Conservation (phyloP, 2,797 vertebrate genomes). For the Benthosema pterotum region DNA sequence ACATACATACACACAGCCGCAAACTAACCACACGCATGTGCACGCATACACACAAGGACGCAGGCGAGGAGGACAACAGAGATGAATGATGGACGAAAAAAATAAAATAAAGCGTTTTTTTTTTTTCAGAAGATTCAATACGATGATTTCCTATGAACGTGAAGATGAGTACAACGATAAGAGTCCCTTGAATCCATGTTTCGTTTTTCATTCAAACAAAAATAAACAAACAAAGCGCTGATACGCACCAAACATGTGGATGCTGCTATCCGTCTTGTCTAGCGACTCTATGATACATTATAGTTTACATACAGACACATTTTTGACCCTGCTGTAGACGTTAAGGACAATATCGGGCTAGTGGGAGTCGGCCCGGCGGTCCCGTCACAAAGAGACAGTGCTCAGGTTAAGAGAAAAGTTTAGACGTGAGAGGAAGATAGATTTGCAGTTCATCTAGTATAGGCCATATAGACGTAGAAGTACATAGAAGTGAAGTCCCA, state of each 20-base stretch:
- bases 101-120: conserved; percentile 26
- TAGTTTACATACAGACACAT: conserved; percentile 51
- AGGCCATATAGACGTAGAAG: conserved; percentile 24
- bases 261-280: conserved; percentile 39
- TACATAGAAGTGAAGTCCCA: conserved; percentile 22
- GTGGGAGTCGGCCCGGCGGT: conserved; percentile 41
- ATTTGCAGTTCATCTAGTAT: conserved; percentile 31
- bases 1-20: background rate
- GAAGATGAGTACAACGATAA: conserved; percentile 52
- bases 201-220: conserved; percentile 22
- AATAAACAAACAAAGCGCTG: conserved; percentile 64
- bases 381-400: conserved; percentile 44
- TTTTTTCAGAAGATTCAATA: conserved; percentile 53
- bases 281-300: conserved; percentile 50
- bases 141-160: conserved; percentile 49
- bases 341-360: conserved; percentile 42
- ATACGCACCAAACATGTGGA: conserved; percentile 61
- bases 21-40: background rate
- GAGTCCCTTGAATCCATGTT: conserved; percentile 56
- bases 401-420: conserved; percentile 48
- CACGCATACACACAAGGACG: background rate
- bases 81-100: conserved; percentile 31
- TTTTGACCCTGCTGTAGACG: conserved; percentile 58
- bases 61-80: conserved; percentile 42
- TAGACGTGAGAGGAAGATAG: conserved; percentile 44